Percentiles rank a stretch among this genome's conserved stretches.
Evolutionary conservation across 2,113 vertebrate genomes (phyloP).

Genomic region (Scopus umbretta): DNA sequence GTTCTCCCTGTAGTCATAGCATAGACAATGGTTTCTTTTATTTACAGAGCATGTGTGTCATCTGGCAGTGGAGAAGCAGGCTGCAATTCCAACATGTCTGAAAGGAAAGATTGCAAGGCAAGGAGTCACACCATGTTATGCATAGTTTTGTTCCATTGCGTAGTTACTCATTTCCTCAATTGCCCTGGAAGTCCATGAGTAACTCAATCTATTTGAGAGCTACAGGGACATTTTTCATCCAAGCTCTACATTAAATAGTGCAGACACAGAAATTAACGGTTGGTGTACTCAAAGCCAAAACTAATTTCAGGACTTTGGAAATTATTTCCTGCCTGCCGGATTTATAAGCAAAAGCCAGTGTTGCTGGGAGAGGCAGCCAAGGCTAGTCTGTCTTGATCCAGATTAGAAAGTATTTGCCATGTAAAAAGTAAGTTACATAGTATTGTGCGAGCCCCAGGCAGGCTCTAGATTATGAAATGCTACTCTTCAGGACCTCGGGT

Average conservation of each 20-base stretch:
- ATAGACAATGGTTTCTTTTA: background rate
- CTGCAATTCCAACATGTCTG: background rate
- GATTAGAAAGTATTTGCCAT: background rate
- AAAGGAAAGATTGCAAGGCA: background rate
- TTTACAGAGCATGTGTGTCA: background rate
- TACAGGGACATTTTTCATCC: background rate
- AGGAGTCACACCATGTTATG: background rate
- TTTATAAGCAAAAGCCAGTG: slow-evolving; percentile 8
- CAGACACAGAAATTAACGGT: background rate
- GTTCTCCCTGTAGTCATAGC: background rate
- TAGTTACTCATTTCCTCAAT: background rate
- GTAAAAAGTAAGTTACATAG: background rate
- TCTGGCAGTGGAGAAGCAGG: background rate
- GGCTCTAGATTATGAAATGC: background rate
- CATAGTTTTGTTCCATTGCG: background rate
- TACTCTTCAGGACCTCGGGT: background rate
- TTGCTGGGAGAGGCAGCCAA: background rate
- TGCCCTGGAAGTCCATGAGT: background rate
- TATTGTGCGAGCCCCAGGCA: background rate
- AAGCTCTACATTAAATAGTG: background rate
- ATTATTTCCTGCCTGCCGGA: slow-evolving; percentile 38
- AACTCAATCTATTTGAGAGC: slow-evolving; percentile 16
- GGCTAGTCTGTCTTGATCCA: background rate
- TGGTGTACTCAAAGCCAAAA: slow-evolving; percentile 17
- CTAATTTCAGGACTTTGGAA: slow-evolving; percentile 18